Evolutionary conservation across 2,797 vertebrate species (phyloP).

Genomic region (Halcyon leucocephala): DNA sequence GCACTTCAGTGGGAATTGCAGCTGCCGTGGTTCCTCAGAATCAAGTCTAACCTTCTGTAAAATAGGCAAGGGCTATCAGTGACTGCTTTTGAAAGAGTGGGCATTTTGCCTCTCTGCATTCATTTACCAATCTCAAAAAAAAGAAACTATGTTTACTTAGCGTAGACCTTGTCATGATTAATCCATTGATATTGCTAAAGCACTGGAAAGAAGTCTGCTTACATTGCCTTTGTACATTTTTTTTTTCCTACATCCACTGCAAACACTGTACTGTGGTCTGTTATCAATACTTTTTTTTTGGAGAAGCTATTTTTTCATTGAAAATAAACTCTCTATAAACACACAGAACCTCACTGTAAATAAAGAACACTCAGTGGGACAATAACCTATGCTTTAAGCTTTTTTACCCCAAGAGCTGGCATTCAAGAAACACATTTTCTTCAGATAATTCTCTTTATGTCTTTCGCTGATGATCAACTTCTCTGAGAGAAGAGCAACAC

Average conservation of each 20-base stretch:
- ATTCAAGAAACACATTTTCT: background rate
- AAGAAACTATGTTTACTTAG: background rate
- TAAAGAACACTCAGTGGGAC: background rate
- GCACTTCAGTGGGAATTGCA: background rate
- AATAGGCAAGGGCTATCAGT: background rate
- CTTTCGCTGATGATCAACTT: background rate
- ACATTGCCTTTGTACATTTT: background rate
- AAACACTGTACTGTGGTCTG: background rate
- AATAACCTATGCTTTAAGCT: background rate
- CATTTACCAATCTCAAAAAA: fast-evolving
- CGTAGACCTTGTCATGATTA: background rate
- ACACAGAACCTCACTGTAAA: background rate
- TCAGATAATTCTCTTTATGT: background rate
- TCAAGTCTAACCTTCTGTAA: background rate
- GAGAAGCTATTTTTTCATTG: background rate
- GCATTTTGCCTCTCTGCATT: background rate
- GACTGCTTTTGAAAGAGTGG: background rate
- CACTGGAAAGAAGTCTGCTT: background rate
- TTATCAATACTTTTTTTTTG: background rate
- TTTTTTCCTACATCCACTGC: background rate
- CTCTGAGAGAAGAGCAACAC: background rate
- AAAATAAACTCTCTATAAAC: background rate
- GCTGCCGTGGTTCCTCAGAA: background rate
- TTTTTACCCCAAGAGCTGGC: background rate
- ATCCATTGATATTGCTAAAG: background rate